Percentiles rank a stretch among this genome's conserved stretches.
phyloP scores from a whole-genome alignment of 2,888 invertebrate species.

The Drosophila formosana region DNA sequence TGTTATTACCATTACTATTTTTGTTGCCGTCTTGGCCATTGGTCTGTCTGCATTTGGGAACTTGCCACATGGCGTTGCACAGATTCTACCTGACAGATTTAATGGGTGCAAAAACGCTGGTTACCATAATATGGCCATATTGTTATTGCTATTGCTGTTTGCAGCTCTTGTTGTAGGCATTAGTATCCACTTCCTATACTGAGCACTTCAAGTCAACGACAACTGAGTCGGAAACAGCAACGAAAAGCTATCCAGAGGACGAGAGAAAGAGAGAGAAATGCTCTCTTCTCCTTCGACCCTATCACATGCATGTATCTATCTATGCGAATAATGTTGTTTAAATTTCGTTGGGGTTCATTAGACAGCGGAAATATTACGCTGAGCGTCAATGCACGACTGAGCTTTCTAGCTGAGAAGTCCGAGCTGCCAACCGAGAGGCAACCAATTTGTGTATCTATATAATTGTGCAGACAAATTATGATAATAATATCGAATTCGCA shows the following conservation, averaged over 20 bases:
- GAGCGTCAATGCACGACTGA: constrained; percentile 38
- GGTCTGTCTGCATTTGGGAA: constrained; percentile 14
- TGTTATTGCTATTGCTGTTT: constrained; percentile 26
- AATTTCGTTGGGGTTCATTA: constrained; percentile 50
- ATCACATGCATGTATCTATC: not conserved
- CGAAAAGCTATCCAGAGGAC: not conserved
- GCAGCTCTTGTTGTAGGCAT: constrained; percentile 16
- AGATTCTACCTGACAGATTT: constrained; percentile 74
- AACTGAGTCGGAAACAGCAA: constrained; percentile 43
- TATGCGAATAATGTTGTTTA: constrained; percentile 31
- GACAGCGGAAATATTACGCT: constrained; percentile 42
- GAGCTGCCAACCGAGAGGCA: not conserved
- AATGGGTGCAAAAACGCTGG: constrained; percentile 74
- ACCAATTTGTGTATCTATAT: constrained; percentile 4
- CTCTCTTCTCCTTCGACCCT: not conserved
- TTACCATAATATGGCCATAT: constrained; percentile 63
- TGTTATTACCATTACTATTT: not conserved
- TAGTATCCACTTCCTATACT: constrained; percentile 20
- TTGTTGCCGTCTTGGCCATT: constrained; percentile 1
- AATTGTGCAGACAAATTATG: constrained; percentile 11
- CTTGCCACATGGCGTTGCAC: constrained; percentile 43
- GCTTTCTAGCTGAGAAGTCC: not conserved
- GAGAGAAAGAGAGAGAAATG: not conserved
- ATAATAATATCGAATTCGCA: constrained; percentile 13
- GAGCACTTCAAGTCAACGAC: constrained; percentile 33